Percentiles rank a stretch among this genome's conserved stretches.
Evolutionary conservation across 2,113 vertebrate genomes (phyloP).

Genomic region (Stegastes partitus): DNA sequence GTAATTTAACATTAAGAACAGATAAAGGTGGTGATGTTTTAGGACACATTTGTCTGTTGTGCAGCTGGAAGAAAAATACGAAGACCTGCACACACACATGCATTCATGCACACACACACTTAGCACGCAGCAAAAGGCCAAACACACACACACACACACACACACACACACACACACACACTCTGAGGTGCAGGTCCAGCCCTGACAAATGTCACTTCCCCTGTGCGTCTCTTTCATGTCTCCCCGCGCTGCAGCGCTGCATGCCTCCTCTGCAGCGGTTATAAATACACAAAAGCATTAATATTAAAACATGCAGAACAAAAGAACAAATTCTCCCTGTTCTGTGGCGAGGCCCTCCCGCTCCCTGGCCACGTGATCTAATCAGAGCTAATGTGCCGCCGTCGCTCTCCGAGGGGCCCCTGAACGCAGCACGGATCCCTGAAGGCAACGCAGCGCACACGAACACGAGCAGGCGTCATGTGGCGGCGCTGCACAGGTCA

Average conservation of each 20-base stretch:
- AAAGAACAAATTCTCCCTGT: conserved; percentile 9
- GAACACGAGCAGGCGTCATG: neutral
- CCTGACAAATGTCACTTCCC: conserved; percentile 47
- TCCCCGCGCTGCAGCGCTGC: neutral
- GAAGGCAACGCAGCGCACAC: neutral
- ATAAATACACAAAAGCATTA: conserved; percentile 27
- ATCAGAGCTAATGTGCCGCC: conserved; percentile 61
- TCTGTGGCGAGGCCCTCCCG: neutral
- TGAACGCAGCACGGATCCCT: too few species aligned
- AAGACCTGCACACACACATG: neutral
- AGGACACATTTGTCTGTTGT: neutral
- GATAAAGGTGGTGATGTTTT: too few species aligned
- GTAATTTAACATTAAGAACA: too few species aligned
- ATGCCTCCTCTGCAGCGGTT: conserved; percentile 19
- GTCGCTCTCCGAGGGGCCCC: conserved; percentile 33
- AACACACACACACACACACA: neutral
- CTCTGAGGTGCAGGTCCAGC: conserved; percentile 3
- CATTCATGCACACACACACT: neutral
- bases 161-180: conserved; percentile 2
- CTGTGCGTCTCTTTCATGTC: conserved; percentile 30
- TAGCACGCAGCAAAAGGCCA: neutral
- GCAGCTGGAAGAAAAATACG: neutral
- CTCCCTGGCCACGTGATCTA: conserved; percentile 55
- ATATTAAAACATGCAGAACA: conserved; percentile 33
- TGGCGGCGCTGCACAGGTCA: too few species aligned